Percentiles rank a stretch among this genome's conserved stretches.
These are phyloP conservation scores for Salarias fasciatus DNA, from an alignment of 2,797 vertebrate species.

Conservation along the genomic window DNA sequence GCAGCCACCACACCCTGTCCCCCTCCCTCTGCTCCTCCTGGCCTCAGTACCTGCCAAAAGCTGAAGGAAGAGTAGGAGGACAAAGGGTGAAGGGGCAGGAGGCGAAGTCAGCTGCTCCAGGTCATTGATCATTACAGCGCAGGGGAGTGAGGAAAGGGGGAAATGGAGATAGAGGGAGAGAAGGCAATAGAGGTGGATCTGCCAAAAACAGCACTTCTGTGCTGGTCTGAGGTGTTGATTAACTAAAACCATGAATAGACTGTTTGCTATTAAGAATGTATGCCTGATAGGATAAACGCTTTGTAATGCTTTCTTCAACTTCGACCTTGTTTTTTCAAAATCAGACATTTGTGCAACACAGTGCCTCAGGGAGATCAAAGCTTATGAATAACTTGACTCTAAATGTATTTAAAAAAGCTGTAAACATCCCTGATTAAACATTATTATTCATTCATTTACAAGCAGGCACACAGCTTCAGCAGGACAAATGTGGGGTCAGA, in stretches of 20 bases:
- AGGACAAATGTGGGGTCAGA: too few species aligned
- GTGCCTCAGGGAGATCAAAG: too few species aligned
- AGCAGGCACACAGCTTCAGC: too few species aligned
- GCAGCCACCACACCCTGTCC: neutral
- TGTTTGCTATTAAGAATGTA: neutral
- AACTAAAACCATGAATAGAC: slow-evolving; percentile 15
- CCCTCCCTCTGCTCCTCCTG: slow-evolving; percentile 1
- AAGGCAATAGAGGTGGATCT: neutral
- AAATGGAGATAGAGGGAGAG: slow-evolving; percentile 1
- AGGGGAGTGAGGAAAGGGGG: too few species aligned
- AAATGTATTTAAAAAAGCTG: too few species aligned
- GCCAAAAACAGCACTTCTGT: neutral
- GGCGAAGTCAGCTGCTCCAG: slow-evolving; percentile 48
- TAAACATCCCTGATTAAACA: too few species aligned
- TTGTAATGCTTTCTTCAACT: too few species aligned
- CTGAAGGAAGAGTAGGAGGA: slow-evolving; percentile 24
- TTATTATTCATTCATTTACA: too few species aligned
- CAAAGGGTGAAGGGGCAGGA: slow-evolving; percentile 21
- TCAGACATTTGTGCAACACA: too few species aligned
- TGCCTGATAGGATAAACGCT: too few species aligned
- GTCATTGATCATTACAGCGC: slow-evolving; percentile 60
- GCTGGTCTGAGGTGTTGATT: slow-evolving; percentile 16
- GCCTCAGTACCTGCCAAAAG: slow-evolving; percentile 23
- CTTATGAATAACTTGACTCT: too few species aligned
- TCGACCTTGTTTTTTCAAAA: too few species aligned